Evolutionary conservation across 2,888 invertebrate genomes (phyloP).

Genomic region (Abscondita cerata): DNA sequence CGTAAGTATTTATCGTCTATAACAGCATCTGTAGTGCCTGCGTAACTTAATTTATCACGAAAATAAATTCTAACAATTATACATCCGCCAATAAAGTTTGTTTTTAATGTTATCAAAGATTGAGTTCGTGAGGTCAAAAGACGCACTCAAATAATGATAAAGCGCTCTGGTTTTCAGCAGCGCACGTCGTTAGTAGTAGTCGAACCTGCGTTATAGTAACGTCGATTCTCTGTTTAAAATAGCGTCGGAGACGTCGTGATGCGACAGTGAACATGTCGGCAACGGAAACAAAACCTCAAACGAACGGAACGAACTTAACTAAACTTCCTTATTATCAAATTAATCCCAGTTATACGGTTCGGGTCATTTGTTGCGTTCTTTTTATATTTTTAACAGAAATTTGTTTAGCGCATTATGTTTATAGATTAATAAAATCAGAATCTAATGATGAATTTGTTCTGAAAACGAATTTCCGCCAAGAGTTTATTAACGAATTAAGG

Average conservation of each 20-base stretch:
- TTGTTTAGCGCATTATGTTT: constrained; percentile 56
- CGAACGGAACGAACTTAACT: constrained; percentile 25
- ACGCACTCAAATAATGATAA: constrained; percentile 15
- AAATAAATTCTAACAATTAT: no score
- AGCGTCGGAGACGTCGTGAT: constrained; percentile 22
- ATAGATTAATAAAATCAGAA: constrained; percentile 55
- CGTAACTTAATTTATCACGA: no score
- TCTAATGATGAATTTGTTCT: constrained; percentile 53
- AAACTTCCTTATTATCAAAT: constrained; percentile 40
- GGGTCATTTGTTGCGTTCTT: constrained; percentile 56
- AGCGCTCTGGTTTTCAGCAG: constrained; percentile 2
- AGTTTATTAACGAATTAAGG: constrained; percentile 49
- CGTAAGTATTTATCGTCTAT: no score
- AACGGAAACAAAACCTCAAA: constrained; percentile 31
- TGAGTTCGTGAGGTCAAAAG: constrained; percentile 19
- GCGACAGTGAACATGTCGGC: constrained; percentile 34
- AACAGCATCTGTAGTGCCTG: no score
- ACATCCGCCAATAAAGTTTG: no score
- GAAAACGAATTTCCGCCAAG: constrained; percentile 49
- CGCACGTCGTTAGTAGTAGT: constrained; percentile 18
- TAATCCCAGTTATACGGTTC: constrained; percentile 55
- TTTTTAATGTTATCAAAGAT: not conserved
- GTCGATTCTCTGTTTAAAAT: constrained; percentile 8
- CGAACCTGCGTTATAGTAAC: constrained; percentile 10
- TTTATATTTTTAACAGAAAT: constrained; percentile 57